Percentiles rank a stretch among this genome's conserved stretches.
These are phyloP conservation scores for Hyperoplus lanceolatus DNA, from an alignment of 2,797 vertebrate species.

Conservation along the genomic window DNA sequence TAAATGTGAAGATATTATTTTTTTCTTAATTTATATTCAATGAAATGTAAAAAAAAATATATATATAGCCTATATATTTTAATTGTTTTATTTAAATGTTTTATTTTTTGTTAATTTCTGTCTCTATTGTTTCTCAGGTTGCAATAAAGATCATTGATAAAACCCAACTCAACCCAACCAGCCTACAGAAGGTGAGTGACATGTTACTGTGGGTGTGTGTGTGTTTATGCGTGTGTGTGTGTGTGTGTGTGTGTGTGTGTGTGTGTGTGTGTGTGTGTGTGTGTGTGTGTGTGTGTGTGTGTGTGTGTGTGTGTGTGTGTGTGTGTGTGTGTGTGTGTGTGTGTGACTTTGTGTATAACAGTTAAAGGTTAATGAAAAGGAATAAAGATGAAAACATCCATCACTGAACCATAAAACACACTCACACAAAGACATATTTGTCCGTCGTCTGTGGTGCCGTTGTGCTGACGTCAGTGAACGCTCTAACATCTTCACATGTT, in stretches of 20 bases:
- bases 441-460: not conserved
- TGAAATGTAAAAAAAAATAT: not conserved
- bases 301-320: no score
- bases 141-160: constrained; percentile 98
- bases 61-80: not conserved
- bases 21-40: not conserved
- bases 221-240: no score
- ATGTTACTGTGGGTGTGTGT: not conserved
- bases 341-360: not conserved
- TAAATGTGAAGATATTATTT: no score
- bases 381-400: not conserved
- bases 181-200: constrained; percentile 93
- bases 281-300: no score
- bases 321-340: not conserved
- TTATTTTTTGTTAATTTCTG: not conserved
- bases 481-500: constrained; percentile 1
- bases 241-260: no score
- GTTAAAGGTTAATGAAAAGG: not conserved
- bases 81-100: not conserved
- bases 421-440: not conserved
- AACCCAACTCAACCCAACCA: constrained; percentile 95
- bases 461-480: not conserved
- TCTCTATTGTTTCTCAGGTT: constrained; percentile 83
- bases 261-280: no score
- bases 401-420: not conserved